A percentile compares a stretch with the other conserved stretches of the same genome.
Evolutionary conservation across 2,888 invertebrate species (phyloP).

Genomic region (Protodeltote pygarga): DNA sequence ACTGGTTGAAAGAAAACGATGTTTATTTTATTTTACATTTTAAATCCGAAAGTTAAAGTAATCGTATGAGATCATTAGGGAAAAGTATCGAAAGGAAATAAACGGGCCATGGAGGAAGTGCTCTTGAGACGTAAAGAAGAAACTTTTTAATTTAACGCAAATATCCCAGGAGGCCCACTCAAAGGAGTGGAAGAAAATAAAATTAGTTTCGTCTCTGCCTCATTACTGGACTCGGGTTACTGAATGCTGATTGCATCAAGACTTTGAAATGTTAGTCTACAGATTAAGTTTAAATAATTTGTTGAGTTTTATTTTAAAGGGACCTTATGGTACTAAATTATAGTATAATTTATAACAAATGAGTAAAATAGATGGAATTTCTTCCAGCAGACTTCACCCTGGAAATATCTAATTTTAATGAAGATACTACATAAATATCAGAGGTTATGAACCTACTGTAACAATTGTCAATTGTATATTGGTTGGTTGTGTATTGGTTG

Average conservation of each 20-base stretch:
- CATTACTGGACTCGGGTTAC: slow-evolving; percentile 62
- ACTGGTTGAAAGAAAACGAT: too few relatives aligned
- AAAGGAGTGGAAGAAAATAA: slow-evolving; percentile 73
- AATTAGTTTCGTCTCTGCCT: slow-evolving; percentile 72
- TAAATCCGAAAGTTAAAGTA: slow-evolving; percentile 47
- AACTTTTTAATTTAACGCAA: slow-evolving; percentile 81
- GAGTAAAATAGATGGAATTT: too few relatives aligned
- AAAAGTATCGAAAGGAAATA: slow-evolving; percentile 68
- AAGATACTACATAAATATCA: too few relatives aligned
- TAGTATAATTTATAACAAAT: too few relatives aligned
- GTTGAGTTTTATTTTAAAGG: neutral
- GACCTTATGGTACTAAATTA: too few relatives aligned
- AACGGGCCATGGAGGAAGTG: slow-evolving; percentile 56
- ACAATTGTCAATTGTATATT: too few relatives aligned
- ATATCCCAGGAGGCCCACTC: slow-evolving; percentile 70
- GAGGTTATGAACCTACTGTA: too few relatives aligned
- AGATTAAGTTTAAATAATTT: neutral
- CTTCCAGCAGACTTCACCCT: too few relatives aligned
- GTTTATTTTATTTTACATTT: slow-evolving; percentile 43
- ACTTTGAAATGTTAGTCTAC: slow-evolving; percentile 4
- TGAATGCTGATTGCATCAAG: slow-evolving; percentile 18
- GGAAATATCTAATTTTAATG: too few relatives aligned
- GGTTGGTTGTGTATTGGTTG: too few relatives aligned
- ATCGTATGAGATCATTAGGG: slow-evolving; percentile 72
- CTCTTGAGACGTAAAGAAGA: slow-evolving; percentile 63